Conservation (phyloP, 2,888 invertebrate species). For the Calameuta idolon region DNA sequence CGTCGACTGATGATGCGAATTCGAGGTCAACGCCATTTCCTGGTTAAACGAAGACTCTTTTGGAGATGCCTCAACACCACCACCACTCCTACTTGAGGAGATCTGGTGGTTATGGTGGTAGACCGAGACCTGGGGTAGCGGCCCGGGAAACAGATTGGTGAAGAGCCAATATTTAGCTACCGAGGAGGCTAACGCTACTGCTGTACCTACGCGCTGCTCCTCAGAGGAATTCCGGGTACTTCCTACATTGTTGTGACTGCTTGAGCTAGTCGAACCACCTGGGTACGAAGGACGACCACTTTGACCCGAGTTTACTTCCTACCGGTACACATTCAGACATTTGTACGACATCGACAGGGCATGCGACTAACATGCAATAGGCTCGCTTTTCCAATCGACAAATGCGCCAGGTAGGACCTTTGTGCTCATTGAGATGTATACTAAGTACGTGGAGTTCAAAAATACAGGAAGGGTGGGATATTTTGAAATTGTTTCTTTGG, state of each 20-base stretch:
- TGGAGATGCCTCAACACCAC: conserved; percentile 66
- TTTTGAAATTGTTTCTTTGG: background rate
- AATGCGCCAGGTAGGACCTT: conserved; percentile 39
- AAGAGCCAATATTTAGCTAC: conserved; percentile 88
- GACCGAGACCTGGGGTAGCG: conserved; percentile 81
- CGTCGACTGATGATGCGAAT: conserved; percentile 56
- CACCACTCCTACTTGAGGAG: conserved; percentile 71
- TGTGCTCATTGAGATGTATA: background rate
- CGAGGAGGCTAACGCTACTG: conserved; percentile 77
- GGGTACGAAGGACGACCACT: conserved; percentile 63
- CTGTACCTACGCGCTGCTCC: conserved; percentile 67
- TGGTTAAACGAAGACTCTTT: conserved; percentile 59
- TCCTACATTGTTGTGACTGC: conserved; percentile 62
- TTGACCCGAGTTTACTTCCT: conserved; percentile 65
- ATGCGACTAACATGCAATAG: conserved; percentile 60
- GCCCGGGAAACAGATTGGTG: conserved; percentile 83
- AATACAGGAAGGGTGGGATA: background rate
- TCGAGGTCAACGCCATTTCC: conserved; percentile 60
- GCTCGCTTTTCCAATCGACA: conserved; percentile 50
- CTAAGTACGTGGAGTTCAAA: background rate
- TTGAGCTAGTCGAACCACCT: conserved; percentile 59
- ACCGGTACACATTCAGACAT: conserved; percentile 64
- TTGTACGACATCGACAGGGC: conserved; percentile 63
- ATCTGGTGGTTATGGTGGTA: conserved; percentile 71
- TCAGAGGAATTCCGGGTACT: conserved; percentile 59